Base-by-base conservation (phyloP, 2,888 invertebrate species). In the Cheiracanthium punctorium region DNA sequence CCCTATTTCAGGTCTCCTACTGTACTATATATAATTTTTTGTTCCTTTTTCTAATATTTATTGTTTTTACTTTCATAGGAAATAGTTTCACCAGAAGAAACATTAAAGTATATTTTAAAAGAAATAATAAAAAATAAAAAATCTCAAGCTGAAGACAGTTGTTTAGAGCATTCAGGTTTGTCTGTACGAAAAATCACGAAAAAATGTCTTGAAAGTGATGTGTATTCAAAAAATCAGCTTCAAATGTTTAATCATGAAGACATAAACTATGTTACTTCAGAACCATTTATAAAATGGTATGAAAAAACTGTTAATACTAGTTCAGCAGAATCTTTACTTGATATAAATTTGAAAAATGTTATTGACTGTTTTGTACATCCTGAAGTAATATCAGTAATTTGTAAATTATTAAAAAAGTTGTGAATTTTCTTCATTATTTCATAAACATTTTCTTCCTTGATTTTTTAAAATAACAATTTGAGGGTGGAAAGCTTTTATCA, bases 41-140 rank as follows among this genome's bases (percentile, higher is more conserved):
- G n/a, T n/a, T n/a, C n/a, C n/a, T n/a, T n/a, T n/a, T n/a, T n/a
- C 7, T 28, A 30, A 28, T 28, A 12, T 8, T 24, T 8, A 24
- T 65, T 65, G 17, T 14, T 5, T 65, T 65, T 14, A n/a, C n/a
- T 10, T 32, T 41, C 29, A 20, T 20, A 85, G 85, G 80, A 85
- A 72, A 32, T 89, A 82, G 92, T 92, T 88, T 90, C 48, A 17
- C 70, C 88, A 7, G 79, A 77, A 90, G 7, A 87, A 41, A 58
- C 87, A 14, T 52, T 85, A 71, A 41, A 41, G 12, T 80, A 65
- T 29, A 77, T 85, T 33, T 14, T 37, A 32, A 20, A 64, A 43
- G 52, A 69, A 32, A 14, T 85, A 17, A 24, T 75, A 37, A 29
- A 71, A 58, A 1, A 43, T 12, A 75, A 75, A 37, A n/a, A 48